Evolutionary conservation across 2,113 vertebrate species (phyloP).

Genomic region (Australoheros scitulus): DNA sequence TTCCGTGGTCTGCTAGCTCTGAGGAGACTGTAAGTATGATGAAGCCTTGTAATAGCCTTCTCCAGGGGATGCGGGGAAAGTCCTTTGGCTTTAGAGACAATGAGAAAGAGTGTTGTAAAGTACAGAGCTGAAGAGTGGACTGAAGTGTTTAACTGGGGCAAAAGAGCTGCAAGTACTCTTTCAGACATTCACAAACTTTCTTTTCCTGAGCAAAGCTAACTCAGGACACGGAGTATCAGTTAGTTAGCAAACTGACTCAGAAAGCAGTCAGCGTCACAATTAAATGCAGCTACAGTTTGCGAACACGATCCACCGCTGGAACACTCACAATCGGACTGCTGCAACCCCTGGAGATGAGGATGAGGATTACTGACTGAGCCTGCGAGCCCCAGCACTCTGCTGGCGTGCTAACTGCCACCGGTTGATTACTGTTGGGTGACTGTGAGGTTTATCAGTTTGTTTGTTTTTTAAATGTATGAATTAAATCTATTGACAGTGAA

Average conservation of each 20-base stretch:
- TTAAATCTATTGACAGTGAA: too few relatives aligned
- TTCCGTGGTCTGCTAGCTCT: conserved; percentile 85
- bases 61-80: conserved; percentile 25
- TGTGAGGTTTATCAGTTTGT: too few relatives aligned
- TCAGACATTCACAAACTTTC: background rate
- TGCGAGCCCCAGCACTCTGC: background rate
- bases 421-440: background rate
- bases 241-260: background rate
- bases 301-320: background rate
- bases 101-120: conserved; percentile 1
- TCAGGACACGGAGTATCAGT: background rate
- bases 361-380: background rate
- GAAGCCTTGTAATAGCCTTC: conserved; percentile 42
- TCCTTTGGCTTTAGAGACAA: conserved; percentile 37
- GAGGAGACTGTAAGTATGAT: conserved; percentile 86
- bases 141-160: conserved; percentile 8
- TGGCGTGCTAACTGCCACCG: background rate
- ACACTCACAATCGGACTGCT: background rate
- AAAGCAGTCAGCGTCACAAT: background rate
- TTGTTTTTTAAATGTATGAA: too few relatives aligned
- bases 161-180: background rate
- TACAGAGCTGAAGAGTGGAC: conserved; percentile 15
- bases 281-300: background rate
- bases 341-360: background rate
- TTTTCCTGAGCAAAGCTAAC: background rate